A percentile compares a stretch with the other conserved stretches of the same genome.
Evolutionary conservation across 2,797 vertebrate species (phyloP).

Genomic region (Tangara arthus): DNA sequence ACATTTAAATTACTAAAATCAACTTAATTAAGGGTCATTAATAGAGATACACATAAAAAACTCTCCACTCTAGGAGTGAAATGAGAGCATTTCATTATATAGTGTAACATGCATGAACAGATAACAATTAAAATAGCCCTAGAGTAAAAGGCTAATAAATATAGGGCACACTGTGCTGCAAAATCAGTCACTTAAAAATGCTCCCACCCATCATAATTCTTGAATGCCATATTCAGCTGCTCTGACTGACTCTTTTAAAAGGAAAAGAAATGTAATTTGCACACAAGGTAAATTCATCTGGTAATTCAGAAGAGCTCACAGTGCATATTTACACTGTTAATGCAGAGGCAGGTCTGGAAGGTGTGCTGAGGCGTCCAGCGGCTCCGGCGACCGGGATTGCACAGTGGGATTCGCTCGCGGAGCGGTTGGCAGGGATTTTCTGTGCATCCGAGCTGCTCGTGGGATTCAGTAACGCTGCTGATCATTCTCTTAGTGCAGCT

Average conservation of each 20-base stretch:
- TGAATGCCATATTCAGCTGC: slow-evolving; percentile 35
- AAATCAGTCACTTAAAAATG: slow-evolving; percentile 66
- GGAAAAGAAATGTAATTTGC: slow-evolving; percentile 32
- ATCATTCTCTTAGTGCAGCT: slow-evolving; percentile 43
- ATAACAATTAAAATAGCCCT: slow-evolving; percentile 81
- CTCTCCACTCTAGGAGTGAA: slow-evolving; percentile 69
- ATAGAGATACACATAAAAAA: slow-evolving; percentile 72
- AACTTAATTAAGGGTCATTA: slow-evolving; percentile 80
- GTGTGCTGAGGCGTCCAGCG: neutral
- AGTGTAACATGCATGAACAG: slow-evolving; percentile 65
- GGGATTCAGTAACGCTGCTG: slow-evolving; percentile 6
- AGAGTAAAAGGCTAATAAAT: slow-evolving; percentile 78
- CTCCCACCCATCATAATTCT: slow-evolving; percentile 48
- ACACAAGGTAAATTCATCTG: slow-evolving; percentile 10
- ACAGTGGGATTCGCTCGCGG: neutral
- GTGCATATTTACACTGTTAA: neutral
- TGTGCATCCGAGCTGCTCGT: neutral
- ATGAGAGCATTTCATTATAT: slow-evolving; percentile 80
- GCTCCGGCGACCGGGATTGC: neutral
- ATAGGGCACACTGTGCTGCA: slow-evolving; percentile 61
- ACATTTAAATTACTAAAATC: slow-evolving; percentile 76
- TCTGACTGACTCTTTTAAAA: slow-evolving; percentile 29
- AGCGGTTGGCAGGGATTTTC: slow-evolving; percentile 38
- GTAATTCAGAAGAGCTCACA: neutral
- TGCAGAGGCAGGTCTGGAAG: slow-evolving; percentile 10